Base-by-base conservation (phyloP, 2,888 invertebrate species). In the Drosophila nr. perissopoda region DNA sequence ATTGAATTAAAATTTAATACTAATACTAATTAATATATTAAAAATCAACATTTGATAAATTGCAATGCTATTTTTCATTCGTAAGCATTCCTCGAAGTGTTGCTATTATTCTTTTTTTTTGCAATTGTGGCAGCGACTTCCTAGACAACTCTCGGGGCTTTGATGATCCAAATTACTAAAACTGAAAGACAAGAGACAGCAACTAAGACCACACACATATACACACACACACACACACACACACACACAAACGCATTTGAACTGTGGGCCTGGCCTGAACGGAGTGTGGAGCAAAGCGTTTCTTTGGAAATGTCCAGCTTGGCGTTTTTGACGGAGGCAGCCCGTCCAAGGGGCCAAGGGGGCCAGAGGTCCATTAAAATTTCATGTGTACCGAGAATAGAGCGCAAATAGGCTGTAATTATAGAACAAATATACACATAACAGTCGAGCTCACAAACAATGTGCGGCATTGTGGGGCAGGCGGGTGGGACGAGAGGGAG, bases 341-440 rank as follows among this genome's bases (percentile, higher is more conserved):
- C 8, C 25, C 4, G 46, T 31, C 18, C 8, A 18, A 7, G 21
- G 29, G 36, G 74, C 66, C 69, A 70, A 25, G 52, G 36, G 62
- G 65, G 74, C 63, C 69, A 70, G 69, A 70, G 80, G 80, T 74
- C 83, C 79, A 82, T 82, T 81, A 83, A 82, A 82, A 79, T 74
- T 83, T 83, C 81, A 81, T 82, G 83, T 83, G 81, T 82, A 83
- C 82, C 64, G 79, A 81, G 83, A 82, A 83, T 81, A 74, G 81
- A 83, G 83, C 83, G 83, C 82, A 84, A 83, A 84, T 84, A 81
- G 84, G 82, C 82, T 81, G 85, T 84, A 83, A 83, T 83, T 83
- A 83, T 83, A 84, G 84, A 82, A 82, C 83, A 81, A 81, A 82
- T 79, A 82, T 72, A 77, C 72, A 82, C 81, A 79, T 71, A 81